A percentile compares a stretch with the other conserved stretches of the same genome.
phyloP scores from a whole-genome alignment of 2,113 vertebrate genomes.

The Sterna hirundo region DNA sequence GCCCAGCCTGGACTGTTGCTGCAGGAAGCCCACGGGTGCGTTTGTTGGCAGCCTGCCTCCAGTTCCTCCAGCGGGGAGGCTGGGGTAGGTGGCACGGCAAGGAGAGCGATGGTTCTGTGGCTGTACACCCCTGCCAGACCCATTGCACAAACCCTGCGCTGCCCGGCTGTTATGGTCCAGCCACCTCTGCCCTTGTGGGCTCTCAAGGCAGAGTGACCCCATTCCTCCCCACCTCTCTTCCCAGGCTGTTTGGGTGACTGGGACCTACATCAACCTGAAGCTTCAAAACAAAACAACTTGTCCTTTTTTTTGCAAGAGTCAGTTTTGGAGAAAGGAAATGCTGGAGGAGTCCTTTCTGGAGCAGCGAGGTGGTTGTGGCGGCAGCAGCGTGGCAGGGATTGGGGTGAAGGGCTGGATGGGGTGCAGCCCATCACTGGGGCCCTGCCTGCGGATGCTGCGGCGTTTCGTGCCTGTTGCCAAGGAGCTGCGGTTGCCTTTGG shows the following conservation, averaged over 20 bases:
- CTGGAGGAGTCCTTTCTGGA: neutral
- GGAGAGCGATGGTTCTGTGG: accelerated
- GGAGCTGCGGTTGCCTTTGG: neutral
- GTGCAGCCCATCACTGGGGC: neutral
- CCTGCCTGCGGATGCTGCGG: accelerated
- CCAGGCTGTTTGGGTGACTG: neutral
- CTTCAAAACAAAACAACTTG: neutral
- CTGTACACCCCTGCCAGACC: neutral
- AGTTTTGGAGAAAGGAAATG: neutral
- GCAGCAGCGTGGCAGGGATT: accelerated
- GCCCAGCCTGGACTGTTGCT: neutral
- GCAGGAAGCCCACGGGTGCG: neutral
- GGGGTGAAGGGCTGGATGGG: neutral
- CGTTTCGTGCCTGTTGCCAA: neutral
- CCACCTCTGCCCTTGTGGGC: neutral
- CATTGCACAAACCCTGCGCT: accelerated
- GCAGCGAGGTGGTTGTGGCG: neutral
- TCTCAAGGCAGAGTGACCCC: neutral
- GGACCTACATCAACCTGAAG: neutral
- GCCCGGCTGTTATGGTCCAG: neutral
- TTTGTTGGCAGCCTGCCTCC: neutral
- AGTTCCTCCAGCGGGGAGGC: neutral
- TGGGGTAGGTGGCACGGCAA: accelerated
- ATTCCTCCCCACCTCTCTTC: neutral
- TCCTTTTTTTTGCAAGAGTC: neutral